Evolutionary conservation across 2,888 invertebrate species (phyloP).

Genomic region (Dasysyrphus albostriatus): DNA sequence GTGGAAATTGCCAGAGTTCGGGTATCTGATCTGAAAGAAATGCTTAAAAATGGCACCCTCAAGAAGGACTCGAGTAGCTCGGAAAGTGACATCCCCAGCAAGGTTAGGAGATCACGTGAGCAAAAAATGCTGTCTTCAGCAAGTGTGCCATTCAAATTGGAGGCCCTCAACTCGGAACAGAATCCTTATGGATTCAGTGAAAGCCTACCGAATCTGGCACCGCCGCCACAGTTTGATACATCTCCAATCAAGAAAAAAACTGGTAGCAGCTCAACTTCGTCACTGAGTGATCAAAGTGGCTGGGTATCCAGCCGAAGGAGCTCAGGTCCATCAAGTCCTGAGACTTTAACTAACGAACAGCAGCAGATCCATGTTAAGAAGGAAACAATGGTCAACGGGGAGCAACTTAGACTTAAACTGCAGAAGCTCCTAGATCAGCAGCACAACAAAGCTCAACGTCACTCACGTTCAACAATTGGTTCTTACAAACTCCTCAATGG

Average conservation of each 20-base stretch:
- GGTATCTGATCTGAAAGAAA: constrained; percentile 83
- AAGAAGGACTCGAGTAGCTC: constrained; percentile 84
- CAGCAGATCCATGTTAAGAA: constrained; percentile 78
- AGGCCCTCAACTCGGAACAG: constrained; percentile 83
- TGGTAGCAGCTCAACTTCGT: constrained; percentile 86
- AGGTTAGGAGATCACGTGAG: constrained; percentile 83
- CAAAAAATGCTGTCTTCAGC: constrained; percentile 84
- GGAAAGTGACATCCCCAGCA: constrained; percentile 86
- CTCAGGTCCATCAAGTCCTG: constrained; percentile 87
- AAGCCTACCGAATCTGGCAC: constrained; percentile 89
- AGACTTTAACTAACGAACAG: constrained; percentile 81
- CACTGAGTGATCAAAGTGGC: constrained; percentile 92
- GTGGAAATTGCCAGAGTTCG: constrained; percentile 83
- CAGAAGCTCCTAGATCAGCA: constrained; percentile 85
- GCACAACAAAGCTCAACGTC: constrained; percentile 40
- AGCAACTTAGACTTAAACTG: constrained; percentile 87
- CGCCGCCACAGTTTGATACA: constrained; percentile 87
- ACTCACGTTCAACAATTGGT: constrained; percentile 61
- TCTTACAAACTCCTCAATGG: constrained; percentile 76
- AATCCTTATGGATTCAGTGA: constrained; percentile 86
- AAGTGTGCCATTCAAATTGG: constrained; percentile 88
- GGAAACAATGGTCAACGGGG: constrained; percentile 86
- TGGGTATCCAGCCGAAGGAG: constrained; percentile 93
- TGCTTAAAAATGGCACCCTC: constrained; percentile 81
- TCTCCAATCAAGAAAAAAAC: constrained; percentile 83